phyloP scores from a whole-genome alignment of 2,888 invertebrate species.

The Coecobrya sp. region DNA sequence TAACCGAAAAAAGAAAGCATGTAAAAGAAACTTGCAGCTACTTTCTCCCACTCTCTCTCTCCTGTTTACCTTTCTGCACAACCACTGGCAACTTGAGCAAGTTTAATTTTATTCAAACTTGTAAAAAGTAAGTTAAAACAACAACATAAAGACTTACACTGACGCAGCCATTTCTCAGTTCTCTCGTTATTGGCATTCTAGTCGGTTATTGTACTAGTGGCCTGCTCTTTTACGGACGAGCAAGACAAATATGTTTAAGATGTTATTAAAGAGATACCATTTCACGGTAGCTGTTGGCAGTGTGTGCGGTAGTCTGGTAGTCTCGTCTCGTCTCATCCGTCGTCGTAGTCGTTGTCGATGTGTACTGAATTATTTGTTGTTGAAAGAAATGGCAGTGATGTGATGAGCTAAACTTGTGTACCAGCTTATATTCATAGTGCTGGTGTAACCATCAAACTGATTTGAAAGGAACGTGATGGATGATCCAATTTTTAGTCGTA shows the following conservation, averaged over 20 bases:
- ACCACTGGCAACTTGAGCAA: background rate
- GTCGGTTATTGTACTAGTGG: background rate
- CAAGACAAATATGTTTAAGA: conserved; percentile 7
- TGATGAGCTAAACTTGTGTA: background rate
- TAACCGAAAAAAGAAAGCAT: background rate
- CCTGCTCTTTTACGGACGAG: background rate
- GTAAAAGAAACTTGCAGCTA: background rate
- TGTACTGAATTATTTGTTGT: conserved; percentile 18
- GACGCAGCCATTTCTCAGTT: background rate
- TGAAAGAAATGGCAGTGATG: conserved; percentile 32
- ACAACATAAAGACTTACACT: background rate
- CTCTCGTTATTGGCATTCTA: conserved; percentile 15
- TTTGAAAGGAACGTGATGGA: conserved; percentile 67
- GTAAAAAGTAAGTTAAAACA: conserved; percentile 34
- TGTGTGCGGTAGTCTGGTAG: background rate
- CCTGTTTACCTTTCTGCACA: conserved; percentile 5
- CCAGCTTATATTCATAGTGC: background rate
- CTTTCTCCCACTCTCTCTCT: background rate
- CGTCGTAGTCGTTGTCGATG: background rate
- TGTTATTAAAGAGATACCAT: conserved; percentile 20
- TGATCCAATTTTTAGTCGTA: conserved; percentile 32
- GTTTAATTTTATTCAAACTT: conserved; percentile 27
- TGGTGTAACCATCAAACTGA: conserved; percentile 28
- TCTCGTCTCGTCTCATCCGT: background rate
- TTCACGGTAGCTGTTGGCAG: background rate